Percentiles rank a stretch among this genome's conserved stretches.
These are phyloP conservation scores for Paratrypauchen microcephalus DNA, from an alignment of 2,797 vertebrate genomes.

Conservation along the genomic window DNA sequence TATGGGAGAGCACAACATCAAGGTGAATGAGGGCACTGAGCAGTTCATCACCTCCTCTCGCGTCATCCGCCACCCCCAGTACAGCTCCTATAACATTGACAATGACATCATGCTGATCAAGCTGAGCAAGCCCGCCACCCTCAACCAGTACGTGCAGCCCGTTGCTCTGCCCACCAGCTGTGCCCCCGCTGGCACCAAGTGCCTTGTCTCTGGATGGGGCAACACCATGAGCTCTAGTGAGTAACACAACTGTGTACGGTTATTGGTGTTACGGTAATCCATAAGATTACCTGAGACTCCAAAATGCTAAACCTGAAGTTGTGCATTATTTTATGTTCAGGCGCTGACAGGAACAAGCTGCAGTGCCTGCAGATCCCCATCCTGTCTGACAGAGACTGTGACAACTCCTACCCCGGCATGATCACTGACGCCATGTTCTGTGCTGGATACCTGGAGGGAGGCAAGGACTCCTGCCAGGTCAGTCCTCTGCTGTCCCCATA, in stretches of 20 bases:
- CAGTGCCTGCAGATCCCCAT: slow-evolving; percentile 81
- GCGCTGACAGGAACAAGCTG: slow-evolving; percentile 57
- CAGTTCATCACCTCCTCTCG: slow-evolving; percentile 76
- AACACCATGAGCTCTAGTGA: slow-evolving; percentile 79
- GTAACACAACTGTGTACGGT: slow-evolving; percentile 32
- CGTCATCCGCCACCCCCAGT: slow-evolving; percentile 78
- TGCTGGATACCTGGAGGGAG: slow-evolving; percentile 82
- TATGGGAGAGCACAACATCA: slow-evolving; percentile 84
- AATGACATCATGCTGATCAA: slow-evolving; percentile 83
- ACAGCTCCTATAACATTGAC: slow-evolving; percentile 70
- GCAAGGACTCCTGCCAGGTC: slow-evolving; percentile 87
- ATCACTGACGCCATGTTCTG: slow-evolving; percentile 86
- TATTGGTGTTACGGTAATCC: too few species aligned
- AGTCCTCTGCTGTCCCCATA: not conserved
- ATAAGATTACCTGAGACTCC: not conserved
- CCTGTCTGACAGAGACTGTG: slow-evolving; percentile 73
- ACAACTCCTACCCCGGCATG: slow-evolving; percentile 75
- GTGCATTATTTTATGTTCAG: slow-evolving; percentile 25
- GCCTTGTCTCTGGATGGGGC: slow-evolving; percentile 85
- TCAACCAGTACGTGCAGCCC: slow-evolving; percentile 65
- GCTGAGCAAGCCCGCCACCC: slow-evolving; percentile 59
- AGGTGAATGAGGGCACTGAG: slow-evolving; percentile 70
- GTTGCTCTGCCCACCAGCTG: slow-evolving; percentile 78
- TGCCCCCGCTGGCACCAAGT: slow-evolving; percentile 68
- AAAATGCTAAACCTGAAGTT: not conserved